phyloP scores from a whole-genome alignment of 2,113 vertebrate species.

The Maylandia zebra region DNA sequence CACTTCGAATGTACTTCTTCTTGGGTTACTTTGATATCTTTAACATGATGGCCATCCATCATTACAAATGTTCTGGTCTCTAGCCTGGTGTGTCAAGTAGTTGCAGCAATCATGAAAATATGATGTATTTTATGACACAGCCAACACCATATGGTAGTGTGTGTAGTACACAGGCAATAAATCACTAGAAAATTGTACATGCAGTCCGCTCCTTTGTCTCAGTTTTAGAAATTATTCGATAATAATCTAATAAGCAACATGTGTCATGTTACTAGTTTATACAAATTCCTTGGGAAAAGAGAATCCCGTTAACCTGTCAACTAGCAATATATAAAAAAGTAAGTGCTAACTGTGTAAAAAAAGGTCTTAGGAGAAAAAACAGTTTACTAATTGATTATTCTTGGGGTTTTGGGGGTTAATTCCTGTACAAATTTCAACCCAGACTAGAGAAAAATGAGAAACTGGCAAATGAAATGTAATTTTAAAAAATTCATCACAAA shows the following conservation, averaged over 20 bases:
- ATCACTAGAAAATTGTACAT: not conserved
- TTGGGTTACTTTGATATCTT: slow-evolving; percentile 38
- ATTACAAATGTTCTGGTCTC: slow-evolving; percentile 42
- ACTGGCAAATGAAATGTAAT: not conserved
- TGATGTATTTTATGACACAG: slow-evolving; percentile 8
- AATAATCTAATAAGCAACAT: not conserved
- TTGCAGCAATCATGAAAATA: slow-evolving; percentile 18
- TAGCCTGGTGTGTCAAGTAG: slow-evolving; percentile 20
- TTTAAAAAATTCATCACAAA: not conserved
- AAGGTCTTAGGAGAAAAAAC: not conserved
- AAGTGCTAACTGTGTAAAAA: not conserved
- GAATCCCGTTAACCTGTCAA: not conserved
- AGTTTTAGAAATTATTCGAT: not conserved
- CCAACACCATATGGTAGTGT: not conserved
- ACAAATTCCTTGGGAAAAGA: not conserved
- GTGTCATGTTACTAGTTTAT: not conserved
- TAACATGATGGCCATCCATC: slow-evolving; percentile 53
- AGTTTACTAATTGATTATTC: not conserved
- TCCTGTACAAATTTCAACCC: not conserved
- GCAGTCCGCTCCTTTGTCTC: not conserved
- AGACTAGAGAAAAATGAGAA: not conserved
- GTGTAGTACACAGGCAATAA: not conserved
- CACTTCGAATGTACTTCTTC: slow-evolving; percentile 52
- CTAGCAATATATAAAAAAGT: not conserved
- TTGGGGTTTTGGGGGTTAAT: not conserved